phyloP scores from a whole-genome alignment of 1,140 invertebrate genomes.

The Mycetomoellerius zeteki region DNA sequence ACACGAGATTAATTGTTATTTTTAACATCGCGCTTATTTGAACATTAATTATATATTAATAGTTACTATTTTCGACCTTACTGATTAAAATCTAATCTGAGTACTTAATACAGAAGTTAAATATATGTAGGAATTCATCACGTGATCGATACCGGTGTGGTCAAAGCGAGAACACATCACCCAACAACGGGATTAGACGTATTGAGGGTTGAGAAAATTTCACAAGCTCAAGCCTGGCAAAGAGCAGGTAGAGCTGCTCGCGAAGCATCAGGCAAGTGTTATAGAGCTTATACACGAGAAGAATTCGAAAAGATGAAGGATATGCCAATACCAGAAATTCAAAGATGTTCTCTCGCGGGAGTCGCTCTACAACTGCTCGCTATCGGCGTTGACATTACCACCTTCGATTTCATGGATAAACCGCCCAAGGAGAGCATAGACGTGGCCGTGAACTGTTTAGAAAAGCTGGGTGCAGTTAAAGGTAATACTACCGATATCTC shows the following conservation, averaged over 20 bases:
- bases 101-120: slow-evolving; percentile 33
- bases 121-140: slow-evolving; percentile 92
- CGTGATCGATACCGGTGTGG: slow-evolving; percentile 98
- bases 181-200: slow-evolving; percentile 94
- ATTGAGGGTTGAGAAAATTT: slow-evolving; percentile 93
- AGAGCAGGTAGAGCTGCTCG: slow-evolving; percentile 96
- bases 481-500: slow-evolving; percentile 72
- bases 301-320: slow-evolving; percentile 91
- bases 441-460: slow-evolving; percentile 90
- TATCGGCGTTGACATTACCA: slow-evolving; percentile 92
- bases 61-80: background rate
- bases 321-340: slow-evolving; percentile 95
- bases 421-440: slow-evolving; percentile 91
- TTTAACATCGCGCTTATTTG: background rate
- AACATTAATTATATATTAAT: background rate
- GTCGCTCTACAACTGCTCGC: slow-evolving; percentile 94
- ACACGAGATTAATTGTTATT: background rate
- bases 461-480: slow-evolving; percentile 92
- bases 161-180: slow-evolving; percentile 95
- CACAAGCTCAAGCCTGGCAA: slow-evolving; percentile 97
- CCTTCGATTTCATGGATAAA: slow-evolving; percentile 97
- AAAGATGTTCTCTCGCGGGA: slow-evolving; percentile 92
- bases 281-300: slow-evolving; percentile 92
- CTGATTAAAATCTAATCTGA: background rate
- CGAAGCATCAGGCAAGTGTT: slow-evolving; percentile 94